Evolutionary conservation across 2,797 vertebrate genomes (phyloP).

Genomic region (Threskiornis aethiopicus): DNA sequence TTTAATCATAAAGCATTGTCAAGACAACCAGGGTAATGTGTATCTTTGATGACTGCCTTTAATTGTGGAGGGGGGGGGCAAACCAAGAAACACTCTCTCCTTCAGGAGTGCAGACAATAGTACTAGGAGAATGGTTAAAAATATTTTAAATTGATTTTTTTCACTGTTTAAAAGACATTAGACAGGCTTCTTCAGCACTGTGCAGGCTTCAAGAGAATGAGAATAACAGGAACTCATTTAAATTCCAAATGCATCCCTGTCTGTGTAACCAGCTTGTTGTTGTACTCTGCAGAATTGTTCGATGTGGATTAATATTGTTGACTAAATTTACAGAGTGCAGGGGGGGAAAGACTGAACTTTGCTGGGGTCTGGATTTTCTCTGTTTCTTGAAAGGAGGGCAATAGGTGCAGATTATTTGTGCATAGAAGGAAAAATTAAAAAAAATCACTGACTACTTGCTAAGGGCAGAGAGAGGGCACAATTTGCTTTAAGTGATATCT

Average conservation of each 20-base stretch:
- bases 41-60: conserved; percentile 16
- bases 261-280: conserved; percentile 65
- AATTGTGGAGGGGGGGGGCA: not conserved
- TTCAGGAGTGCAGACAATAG: not conserved
- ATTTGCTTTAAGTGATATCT: conserved; percentile 47
- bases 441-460: conserved; percentile 25
- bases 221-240: conserved; percentile 57
- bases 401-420: conserved; percentile 56
- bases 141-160: conserved; percentile 40
- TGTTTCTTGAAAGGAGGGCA: conserved; percentile 34
- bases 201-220: conserved; percentile 56
- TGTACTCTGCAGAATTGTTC: conserved; percentile 66
- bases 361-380: conserved; percentile 31
- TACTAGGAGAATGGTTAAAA: not conserved
- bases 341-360: conserved; percentile 51
- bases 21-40: conserved; percentile 34
- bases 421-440: not conserved
- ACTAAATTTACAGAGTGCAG: conserved; percentile 49
- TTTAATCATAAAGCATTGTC: conserved; percentile 64
- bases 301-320: conserved; percentile 68
- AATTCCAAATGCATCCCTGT: conserved; percentile 38
- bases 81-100: not conserved
- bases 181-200: conserved; percentile 10
- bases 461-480: conserved; percentile 62
- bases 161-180: conserved; percentile 29